Percentiles rank a stretch among this genome's conserved stretches.
Conservation (phyloP, 2,888 invertebrate species). For the Frankliniella fusca region DNA sequence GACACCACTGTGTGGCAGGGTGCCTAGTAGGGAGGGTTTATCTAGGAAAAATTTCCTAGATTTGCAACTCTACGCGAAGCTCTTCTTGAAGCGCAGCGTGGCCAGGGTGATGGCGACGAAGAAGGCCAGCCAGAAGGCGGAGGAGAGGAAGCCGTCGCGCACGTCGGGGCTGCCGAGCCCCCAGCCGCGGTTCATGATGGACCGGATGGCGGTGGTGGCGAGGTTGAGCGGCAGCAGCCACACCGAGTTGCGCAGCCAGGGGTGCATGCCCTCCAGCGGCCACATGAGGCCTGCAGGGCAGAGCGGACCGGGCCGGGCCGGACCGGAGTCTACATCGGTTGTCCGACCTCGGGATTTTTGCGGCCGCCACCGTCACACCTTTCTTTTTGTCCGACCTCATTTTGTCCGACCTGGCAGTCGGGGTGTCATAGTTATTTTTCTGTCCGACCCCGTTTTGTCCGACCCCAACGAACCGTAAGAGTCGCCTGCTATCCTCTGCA, state of each 20-base stretch:
- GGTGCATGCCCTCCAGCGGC: slow-evolving; percentile 66
- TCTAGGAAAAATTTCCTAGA: no score
- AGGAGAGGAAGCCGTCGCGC: slow-evolving; percentile 67
- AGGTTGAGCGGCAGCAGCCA: slow-evolving; percentile 72
- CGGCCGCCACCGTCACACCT: no score
- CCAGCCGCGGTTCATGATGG: slow-evolving; percentile 72
- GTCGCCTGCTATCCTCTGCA: no score
- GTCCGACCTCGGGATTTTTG: no score
- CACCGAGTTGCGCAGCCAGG: slow-evolving; percentile 57
- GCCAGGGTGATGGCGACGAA: slow-evolving; percentile 54
- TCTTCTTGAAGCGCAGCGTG: slow-evolving; percentile 1
- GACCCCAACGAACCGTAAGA: no score
- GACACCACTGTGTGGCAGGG: no score
- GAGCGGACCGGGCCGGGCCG: background rate
- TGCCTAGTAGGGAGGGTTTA: no score
- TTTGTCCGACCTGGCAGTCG: no score
- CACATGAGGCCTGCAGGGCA: slow-evolving; percentile 46
- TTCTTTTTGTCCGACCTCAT: no score
- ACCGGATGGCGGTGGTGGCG: slow-evolving; percentile 69
- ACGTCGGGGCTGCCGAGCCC: slow-evolving; percentile 63
- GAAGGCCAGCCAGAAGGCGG: slow-evolving; percentile 60
- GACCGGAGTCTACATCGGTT: no score
- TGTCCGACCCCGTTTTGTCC: no score
- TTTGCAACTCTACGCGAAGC: background rate
- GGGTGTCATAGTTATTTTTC: no score